Evolutionary conservation across 92 coral and sea anemone genomes (phyloP).

Genomic region (Virgularia gustaviana): DNA sequence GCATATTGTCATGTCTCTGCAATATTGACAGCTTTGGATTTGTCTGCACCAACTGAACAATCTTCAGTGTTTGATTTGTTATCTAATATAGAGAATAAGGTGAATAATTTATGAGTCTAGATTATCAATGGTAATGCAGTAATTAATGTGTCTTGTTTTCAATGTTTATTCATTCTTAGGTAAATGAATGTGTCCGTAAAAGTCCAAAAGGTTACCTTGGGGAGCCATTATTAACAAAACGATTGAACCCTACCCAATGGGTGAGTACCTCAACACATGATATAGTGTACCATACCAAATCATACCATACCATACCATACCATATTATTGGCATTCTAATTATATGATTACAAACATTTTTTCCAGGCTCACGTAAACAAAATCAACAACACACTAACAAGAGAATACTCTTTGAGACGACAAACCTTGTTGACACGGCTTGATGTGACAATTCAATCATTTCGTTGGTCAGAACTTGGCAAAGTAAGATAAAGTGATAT

Average conservation of each 20-base stretch:
- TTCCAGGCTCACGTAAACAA: constrained; percentile 69
- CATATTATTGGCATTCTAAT: too few species aligned
- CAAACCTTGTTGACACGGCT: constrained; percentile 88
- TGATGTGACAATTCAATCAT: constrained; percentile 93
- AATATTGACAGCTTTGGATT: constrained; percentile 66
- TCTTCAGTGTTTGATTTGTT: constrained; percentile 70
- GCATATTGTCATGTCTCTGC: constrained; percentile 66
- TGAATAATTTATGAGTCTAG: background rate
- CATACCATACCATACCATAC: too few species aligned
- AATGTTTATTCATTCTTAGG: constrained; percentile 35
- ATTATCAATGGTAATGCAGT: background rate
- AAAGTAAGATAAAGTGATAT: constrained; percentile 54
- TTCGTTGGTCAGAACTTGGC: constrained; percentile 97
- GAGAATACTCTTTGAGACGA: constrained; percentile 77
- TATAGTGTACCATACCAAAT: too few species aligned
- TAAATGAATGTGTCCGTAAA: constrained; percentile 60
- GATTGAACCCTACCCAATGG: constrained; percentile 72
- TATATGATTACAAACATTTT: too few species aligned
- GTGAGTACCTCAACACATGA: constrained; percentile 59
- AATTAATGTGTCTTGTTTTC: background rate
- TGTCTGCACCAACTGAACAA: constrained; percentile 73
- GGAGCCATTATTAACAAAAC: constrained; percentile 68
- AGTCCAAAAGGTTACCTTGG: constrained; percentile 75
- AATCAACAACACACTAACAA: constrained; percentile 72
- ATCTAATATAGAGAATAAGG: constrained; percentile 85